Percentiles rank a stretch among this genome's conserved stretches.
Evolutionary conservation across 2,888 invertebrate species (phyloP).

Genomic region (Globia sparganii): DNA sequence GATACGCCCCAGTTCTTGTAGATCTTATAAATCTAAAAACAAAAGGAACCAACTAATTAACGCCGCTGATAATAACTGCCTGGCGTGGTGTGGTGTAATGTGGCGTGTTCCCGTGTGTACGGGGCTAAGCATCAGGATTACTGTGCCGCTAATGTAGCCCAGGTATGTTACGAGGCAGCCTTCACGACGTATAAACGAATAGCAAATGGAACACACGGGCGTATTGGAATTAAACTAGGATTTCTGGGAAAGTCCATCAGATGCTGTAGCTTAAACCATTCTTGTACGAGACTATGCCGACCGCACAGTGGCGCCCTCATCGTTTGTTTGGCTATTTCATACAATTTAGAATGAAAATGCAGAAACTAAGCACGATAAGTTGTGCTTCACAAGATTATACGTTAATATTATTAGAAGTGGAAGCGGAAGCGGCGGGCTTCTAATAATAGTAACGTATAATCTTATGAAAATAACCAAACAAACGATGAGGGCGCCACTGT

Average conservation of each 20-base stretch:
- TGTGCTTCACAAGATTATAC: too few relatives aligned
- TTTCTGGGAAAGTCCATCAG: not conserved
- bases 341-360: too few relatives aligned
- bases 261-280: not conserved
- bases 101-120: conserved; percentile 9
- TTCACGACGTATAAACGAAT: not conserved
- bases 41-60: conserved; percentile 49
- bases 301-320: too few relatives aligned
- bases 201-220: not conserved
- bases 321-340: too few relatives aligned
- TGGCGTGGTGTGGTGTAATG: not conserved
- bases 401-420: too few relatives aligned
- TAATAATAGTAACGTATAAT: too few relatives aligned
- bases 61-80: conserved; percentile 31
- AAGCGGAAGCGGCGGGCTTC: too few relatives aligned
- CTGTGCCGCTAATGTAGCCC: conserved; percentile 31
- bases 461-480: too few relatives aligned
- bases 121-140: conserved; percentile 57
- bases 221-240: not conserved
- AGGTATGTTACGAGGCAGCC: conserved; percentile 13
- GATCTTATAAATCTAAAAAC: conserved; percentile 10
- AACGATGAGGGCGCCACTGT: too few relatives aligned
- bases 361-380: too few relatives aligned
- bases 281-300: not conserved
- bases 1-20: not conserved